phyloP scores from a whole-genome alignment of 1,140 invertebrate genomes.

The Magallana gigas region DNA sequence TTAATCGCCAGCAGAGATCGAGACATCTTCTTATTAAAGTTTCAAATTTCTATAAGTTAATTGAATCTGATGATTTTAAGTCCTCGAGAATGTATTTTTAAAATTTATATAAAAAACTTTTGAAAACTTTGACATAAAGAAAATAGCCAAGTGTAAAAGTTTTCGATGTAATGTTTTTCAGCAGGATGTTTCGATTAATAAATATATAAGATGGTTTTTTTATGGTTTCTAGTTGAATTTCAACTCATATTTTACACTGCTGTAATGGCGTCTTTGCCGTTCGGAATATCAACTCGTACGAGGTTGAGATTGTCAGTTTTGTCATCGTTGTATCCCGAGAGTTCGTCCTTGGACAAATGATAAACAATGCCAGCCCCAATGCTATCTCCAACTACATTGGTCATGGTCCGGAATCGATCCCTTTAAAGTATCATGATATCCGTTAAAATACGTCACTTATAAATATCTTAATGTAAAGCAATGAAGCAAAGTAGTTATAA shows the following conservation, averaged over 20 bases:
- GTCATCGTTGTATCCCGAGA: slow-evolving; percentile 58
- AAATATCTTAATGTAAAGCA: not conserved
- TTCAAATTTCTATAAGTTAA: too few species aligned
- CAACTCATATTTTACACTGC: slow-evolving; percentile 38
- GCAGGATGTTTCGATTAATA: too few species aligned
- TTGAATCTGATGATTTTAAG: too few species aligned
- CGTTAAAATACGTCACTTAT: not conserved
- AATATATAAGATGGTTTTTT: too few species aligned
- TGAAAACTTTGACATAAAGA: too few species aligned
- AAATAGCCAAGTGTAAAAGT: too few species aligned
- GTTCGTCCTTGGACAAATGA: slow-evolving; percentile 90
- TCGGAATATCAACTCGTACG: slow-evolving; percentile 47
- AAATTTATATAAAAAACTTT: too few species aligned
- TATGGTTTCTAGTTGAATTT: too few species aligned
- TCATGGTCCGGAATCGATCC: slow-evolving; percentile 91
- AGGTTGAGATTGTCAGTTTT: slow-evolving; percentile 16
- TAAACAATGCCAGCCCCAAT: slow-evolving; percentile 96
- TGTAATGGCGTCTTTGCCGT: slow-evolving; percentile 55
- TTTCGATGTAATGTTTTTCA: too few species aligned
- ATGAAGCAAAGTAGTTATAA: not conserved
- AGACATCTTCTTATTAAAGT: too few species aligned
- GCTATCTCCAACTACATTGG: slow-evolving; percentile 97
- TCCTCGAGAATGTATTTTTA: too few species aligned
- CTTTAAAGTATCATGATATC: slow-evolving; percentile 45
- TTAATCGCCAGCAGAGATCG: too few species aligned